Percentiles rank a stretch among this genome's conserved stretches.
Conservation (phyloP, 2,113 vertebrate genomes). For the Anas platyrhynchos region DNA sequence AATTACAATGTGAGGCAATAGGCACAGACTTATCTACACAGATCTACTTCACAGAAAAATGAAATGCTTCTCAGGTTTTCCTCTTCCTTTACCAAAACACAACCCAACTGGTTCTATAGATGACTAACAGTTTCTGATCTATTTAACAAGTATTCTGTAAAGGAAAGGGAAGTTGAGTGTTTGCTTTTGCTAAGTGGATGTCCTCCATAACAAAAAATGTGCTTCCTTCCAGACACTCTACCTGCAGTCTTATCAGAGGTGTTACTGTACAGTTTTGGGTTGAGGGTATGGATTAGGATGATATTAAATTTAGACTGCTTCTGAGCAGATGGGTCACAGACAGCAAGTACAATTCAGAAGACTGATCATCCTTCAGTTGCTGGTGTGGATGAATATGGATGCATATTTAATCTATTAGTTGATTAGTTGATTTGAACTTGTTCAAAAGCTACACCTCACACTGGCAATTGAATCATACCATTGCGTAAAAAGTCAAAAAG, state of each 20-base stretch:
- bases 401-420: neutral
- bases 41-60: neutral
- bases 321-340: neutral
- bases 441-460: neutral
- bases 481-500: neutral
- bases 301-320: neutral
- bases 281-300: neutral
- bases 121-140: neutral
- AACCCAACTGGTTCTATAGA: neutral
- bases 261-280: neutral
- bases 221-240: neutral
- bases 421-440: neutral
- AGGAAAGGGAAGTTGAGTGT: rapidly evolving
- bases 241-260: neutral
- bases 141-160: neutral
- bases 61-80: neutral
- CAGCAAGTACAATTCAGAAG: neutral
- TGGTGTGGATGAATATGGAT: neutral
- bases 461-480: neutral
- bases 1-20: neutral
- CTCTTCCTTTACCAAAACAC: neutral
- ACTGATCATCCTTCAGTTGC: neutral
- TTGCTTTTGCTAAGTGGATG: neutral
- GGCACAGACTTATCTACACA: neutral
- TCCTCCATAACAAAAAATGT: neutral